Conservation (phyloP, 2,888 invertebrate species). For the Plebejus argus region DNA sequence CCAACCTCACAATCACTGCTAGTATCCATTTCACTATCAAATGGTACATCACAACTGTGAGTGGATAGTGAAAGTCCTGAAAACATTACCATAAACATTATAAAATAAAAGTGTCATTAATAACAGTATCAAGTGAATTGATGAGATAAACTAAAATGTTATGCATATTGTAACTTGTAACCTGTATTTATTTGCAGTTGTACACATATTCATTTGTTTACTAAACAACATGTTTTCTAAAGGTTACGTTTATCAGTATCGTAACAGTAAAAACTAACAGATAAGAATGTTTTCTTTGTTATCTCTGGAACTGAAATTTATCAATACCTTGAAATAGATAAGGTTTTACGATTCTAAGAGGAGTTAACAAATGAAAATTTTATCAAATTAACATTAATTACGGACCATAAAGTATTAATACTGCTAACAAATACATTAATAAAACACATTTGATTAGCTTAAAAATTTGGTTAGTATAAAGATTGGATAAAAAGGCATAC, state of each 20-base stretch:
- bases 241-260: slow-evolving; percentile 5
- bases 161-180: no score
- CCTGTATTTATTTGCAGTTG: neutral
- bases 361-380: neutral
- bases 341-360: neutral
- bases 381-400: neutral
- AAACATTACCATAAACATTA: slow-evolving; percentile 47
- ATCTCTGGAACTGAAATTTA: slow-evolving; percentile 12
- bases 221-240: neutral
- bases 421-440: neutral
- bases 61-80: slow-evolving; percentile 93
- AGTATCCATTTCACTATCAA: slow-evolving; percentile 93
- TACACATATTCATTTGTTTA: slow-evolving; percentile 5
- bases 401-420: neutral
- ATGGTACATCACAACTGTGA: slow-evolving; percentile 95
- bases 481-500: slow-evolving; percentile 60
- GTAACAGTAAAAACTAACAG: neutral
- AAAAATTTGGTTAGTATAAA: neutral
- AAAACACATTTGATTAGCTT: neutral
- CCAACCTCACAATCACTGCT: slow-evolving; percentile 85
- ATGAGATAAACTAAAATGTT: no score
- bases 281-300: slow-evolving; percentile 28
- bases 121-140: no score
- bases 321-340: slow-evolving; percentile 19
- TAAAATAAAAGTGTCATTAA: neutral